Conservation (phyloP, 1,140 invertebrate species). For the Agrypnia vestita region DNA sequence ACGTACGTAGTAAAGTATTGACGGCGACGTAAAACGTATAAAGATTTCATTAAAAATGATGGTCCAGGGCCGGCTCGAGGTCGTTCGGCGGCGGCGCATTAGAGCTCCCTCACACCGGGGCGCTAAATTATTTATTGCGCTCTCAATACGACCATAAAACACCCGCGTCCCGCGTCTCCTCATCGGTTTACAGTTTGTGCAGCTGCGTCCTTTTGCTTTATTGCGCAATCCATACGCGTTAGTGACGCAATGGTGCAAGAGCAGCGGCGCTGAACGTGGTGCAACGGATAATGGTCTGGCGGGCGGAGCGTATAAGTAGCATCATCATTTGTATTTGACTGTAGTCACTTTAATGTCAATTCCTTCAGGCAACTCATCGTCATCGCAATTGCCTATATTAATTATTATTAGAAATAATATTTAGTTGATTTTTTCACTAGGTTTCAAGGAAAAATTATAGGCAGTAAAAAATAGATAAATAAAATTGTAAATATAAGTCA, state of each 20-base stretch:
- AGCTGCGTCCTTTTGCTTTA: slow-evolving; percentile 41
- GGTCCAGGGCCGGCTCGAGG: slow-evolving; percentile 28
- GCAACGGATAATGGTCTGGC: neutral
- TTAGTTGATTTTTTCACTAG: no score
- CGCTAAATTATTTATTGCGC: slow-evolving; percentile 47
- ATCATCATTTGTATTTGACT: no score
- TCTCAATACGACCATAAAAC: slow-evolving; percentile 41
- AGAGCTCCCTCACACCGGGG: slow-evolving; percentile 26
- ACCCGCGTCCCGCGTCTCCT: slow-evolving; percentile 26
- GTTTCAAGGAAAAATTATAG: no score
- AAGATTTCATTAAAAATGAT: slow-evolving; percentile 43
- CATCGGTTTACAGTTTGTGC: slow-evolving; percentile 38
- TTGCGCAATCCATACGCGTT: slow-evolving; percentile 38
- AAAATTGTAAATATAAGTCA: no score
- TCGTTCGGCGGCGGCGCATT: slow-evolving; percentile 29
- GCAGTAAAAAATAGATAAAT: no score
- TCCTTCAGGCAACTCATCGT: no score
- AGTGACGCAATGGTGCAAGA: slow-evolving; percentile 22
- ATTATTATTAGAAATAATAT: no score
- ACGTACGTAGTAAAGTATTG: neutral
- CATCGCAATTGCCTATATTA: no score
- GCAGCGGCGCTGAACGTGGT: neutral
- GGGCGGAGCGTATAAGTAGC: no score
- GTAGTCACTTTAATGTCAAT: no score
- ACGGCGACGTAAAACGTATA: slow-evolving; percentile 3